These are phyloP conservation scores for Watsonalla cultraria DNA, from an alignment of 2,888 invertebrate genomes.

Conservation along the genomic window DNA sequence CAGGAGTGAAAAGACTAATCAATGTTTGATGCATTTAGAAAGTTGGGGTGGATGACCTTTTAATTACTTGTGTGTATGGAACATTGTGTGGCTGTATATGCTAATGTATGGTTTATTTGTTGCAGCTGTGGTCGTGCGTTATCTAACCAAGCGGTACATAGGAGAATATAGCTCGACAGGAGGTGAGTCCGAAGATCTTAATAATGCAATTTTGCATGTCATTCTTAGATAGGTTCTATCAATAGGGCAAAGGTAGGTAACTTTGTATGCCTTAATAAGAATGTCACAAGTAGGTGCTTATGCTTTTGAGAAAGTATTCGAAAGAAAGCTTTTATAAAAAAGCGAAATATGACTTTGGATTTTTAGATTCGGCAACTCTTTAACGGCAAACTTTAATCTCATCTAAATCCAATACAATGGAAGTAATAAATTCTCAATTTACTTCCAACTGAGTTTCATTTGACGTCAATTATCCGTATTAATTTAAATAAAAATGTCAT, in stretches of 20 bases:
- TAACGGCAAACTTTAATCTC: too few relatives aligned
- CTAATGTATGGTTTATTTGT: conserved; percentile 57
- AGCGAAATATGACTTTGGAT: too few relatives aligned
- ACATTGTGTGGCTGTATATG: conserved; percentile 20
- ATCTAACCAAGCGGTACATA: conserved; percentile 87
- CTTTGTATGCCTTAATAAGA: too few relatives aligned
- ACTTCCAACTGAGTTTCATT: conserved; percentile 6
- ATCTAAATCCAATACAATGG: too few relatives aligned
- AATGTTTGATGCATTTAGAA: conserved; percentile 56
- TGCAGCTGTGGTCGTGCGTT: conserved; percentile 88
- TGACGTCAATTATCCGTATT: conserved; percentile 9
- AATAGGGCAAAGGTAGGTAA: too few relatives aligned
- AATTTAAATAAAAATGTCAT: conserved; percentile 24
- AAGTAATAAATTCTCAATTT: not conserved
- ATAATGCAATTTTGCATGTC: not conserved
- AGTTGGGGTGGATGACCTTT: conserved; percentile 63
- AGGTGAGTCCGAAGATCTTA: conserved; percentile 75
- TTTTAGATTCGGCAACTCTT: too few relatives aligned
- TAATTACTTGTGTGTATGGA: conserved; percentile 42
- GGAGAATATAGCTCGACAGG: conserved; percentile 90
- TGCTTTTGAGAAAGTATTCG: not conserved
- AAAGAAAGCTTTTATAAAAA: too few relatives aligned
- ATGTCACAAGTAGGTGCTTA: too few relatives aligned
- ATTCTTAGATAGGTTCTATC: not conserved
- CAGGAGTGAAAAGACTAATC: conserved; percentile 71